These are phyloP conservation scores for Uria aalge DNA, from an alignment of 2,113 vertebrate genomes.

Conservation along the genomic window DNA sequence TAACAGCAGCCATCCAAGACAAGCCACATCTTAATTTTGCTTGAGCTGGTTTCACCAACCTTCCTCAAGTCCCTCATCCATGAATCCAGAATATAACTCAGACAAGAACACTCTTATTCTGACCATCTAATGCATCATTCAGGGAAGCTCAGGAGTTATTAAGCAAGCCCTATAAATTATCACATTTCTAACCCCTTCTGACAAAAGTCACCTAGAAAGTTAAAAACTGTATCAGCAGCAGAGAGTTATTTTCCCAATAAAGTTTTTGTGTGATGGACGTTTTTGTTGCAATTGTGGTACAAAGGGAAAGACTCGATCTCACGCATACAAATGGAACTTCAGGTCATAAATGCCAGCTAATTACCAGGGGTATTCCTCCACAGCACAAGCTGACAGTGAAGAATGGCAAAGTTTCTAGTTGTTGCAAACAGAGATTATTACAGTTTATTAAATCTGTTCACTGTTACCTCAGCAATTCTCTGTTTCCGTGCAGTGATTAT, in stretches of 20 bases:
- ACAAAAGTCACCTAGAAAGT: not conserved
- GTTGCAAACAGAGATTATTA: not conserved
- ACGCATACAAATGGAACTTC: not conserved
- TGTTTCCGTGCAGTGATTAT: not conserved
- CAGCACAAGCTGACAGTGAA: not conserved
- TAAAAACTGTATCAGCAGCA: not conserved
- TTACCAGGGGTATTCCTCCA: not conserved
- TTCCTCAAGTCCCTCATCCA: not conserved
- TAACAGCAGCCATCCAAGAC: not conserved
- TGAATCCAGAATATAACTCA: not conserved
- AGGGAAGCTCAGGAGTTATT: not conserved
- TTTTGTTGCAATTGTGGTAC: not conserved
- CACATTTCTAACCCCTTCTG: not conserved
- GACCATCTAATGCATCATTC: not conserved
- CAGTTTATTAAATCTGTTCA: not conserved
- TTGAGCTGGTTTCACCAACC: not conserved
- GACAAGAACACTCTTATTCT: not conserved
- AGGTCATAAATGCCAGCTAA: not conserved
- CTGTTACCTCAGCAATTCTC: not conserved
- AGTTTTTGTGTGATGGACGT: not conserved
- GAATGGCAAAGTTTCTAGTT: not conserved
- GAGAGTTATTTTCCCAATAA: not conserved
- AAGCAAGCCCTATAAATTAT: not conserved
- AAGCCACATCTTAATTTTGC: not conserved
- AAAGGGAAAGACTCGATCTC: not conserved